A percentile compares a stretch with the other conserved stretches of the same genome.
phyloP scores from a whole-genome alignment of 2,113 vertebrate species.

The Andinoacara biseriatus region DNA sequence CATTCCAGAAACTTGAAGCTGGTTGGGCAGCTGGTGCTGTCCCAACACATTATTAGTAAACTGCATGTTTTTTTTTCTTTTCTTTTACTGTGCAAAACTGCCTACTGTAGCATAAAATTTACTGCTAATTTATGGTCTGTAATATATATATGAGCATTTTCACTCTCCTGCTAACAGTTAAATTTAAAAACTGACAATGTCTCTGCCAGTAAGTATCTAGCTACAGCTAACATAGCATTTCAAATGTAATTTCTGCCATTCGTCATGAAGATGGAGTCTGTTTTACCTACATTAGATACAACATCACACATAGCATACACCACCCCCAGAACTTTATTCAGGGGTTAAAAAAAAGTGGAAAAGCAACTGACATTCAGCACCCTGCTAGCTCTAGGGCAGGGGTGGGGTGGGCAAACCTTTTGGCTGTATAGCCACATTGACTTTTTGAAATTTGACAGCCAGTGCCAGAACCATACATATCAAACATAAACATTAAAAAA shows the following conservation, averaged over 20 bases:
- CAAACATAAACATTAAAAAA: too few species aligned
- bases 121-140: neutral
- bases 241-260: neutral
- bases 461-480: too few species aligned
- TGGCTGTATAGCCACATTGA: too few species aligned
- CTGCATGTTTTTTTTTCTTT: neutral
- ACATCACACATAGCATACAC: neutral
- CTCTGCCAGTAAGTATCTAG: neutral
- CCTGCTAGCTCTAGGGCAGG: too few species aligned
- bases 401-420: too few species aligned
- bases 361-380: too few species aligned
- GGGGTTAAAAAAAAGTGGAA: neutral
- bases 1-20: neutral
- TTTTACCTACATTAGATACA: neutral
- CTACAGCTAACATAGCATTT: neutral
- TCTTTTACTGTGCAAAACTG: neutral
- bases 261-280: neutral
- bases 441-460: too few species aligned
- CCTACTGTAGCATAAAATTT: neutral
- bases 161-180: neutral
- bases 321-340: neutral
- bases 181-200: neutral
- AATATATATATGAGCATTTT: too few species aligned
- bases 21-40: accelerated
- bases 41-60: neutral